Evolutionary conservation across 37 sponge, comb jelly and placozoan genomes (phyloP).

Genomic region (Beroe forskalii): DNA sequence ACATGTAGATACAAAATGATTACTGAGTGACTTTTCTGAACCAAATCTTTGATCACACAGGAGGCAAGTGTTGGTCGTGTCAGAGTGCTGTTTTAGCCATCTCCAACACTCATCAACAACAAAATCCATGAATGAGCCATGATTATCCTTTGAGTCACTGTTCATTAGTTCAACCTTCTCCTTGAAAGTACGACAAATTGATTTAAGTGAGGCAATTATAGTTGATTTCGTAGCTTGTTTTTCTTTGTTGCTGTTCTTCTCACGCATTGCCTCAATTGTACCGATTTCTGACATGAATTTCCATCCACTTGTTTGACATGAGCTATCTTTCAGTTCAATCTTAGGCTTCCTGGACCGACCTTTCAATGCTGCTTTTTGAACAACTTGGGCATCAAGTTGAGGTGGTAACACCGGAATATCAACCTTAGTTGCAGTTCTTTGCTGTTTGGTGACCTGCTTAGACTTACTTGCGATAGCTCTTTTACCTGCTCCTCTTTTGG

Average conservation of each 20-base stretch:
- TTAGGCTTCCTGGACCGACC: background rate
- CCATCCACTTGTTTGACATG: constrained; percentile 60
- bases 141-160: background rate
- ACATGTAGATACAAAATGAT: constrained; percentile 17
- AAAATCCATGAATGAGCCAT: background rate
- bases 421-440: background rate
- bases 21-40: background rate
- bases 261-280: constrained; percentile 8
- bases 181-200: background rate
- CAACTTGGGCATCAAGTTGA: background rate
- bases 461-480: background rate
- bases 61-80: background rate
- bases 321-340: background rate
- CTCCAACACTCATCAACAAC: background rate
- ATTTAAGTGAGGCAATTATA: background rate
- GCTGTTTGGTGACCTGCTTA: background rate
- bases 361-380: background rate
- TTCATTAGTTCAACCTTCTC: constrained; percentile 6
- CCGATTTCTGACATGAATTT: constrained; percentile 64
- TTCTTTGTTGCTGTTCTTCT: constrained; percentile 24
- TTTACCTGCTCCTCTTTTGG: background rate
- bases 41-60: constrained; percentile 18
- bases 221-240: constrained; percentile 44
- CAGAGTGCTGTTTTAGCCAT: constrained; percentile 5
- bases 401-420: background rate